Percentiles rank a stretch among this genome's conserved stretches.
phyloP scores from a whole-genome alignment of 1,140 invertebrate genomes.

The Euborellia annulipes region DNA sequence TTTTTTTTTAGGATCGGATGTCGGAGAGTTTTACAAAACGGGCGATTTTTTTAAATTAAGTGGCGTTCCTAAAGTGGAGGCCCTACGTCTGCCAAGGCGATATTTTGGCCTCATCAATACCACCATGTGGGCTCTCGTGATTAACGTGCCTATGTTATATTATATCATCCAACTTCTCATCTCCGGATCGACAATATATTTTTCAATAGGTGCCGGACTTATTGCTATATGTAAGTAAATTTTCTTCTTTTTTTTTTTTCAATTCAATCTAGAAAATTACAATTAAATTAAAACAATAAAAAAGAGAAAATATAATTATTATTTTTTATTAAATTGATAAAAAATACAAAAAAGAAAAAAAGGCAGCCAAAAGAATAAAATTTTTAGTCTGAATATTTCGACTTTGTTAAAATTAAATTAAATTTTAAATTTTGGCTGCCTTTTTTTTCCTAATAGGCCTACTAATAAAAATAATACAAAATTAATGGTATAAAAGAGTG shows the following conservation, averaged over 20 bases:
- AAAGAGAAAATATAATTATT: no score
- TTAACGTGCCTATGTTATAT: slow-evolving; percentile 52
- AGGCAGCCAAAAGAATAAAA: no score
- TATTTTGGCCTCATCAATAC: slow-evolving; percentile 55
- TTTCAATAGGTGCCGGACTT: slow-evolving; percentile 46
- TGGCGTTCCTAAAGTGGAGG: slow-evolving; percentile 42
- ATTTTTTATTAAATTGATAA: no score
- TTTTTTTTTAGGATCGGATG: slow-evolving; percentile 52
- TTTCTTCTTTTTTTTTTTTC: slow-evolving; percentile 13
- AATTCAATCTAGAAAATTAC: no score
- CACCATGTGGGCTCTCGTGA: slow-evolving; percentile 46
- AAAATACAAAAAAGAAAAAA: no score
- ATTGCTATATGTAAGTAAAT: slow-evolving; percentile 52
- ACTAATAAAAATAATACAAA: no score
- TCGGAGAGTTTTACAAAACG: slow-evolving; percentile 61
- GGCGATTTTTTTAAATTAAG: slow-evolving; percentile 66
- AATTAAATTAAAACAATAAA: no score
- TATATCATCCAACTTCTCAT: slow-evolving; percentile 48
- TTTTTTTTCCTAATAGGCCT: no score
- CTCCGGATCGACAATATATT: slow-evolving; percentile 54
- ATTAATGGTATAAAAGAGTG: no score
- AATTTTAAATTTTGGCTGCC: no score
- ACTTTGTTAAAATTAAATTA: no score
- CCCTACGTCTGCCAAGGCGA: slow-evolving; percentile 37
- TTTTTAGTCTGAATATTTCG: no score